phyloP scores from a whole-genome alignment of 1,140 invertebrate species.

The Oscheius sp. region DNA sequence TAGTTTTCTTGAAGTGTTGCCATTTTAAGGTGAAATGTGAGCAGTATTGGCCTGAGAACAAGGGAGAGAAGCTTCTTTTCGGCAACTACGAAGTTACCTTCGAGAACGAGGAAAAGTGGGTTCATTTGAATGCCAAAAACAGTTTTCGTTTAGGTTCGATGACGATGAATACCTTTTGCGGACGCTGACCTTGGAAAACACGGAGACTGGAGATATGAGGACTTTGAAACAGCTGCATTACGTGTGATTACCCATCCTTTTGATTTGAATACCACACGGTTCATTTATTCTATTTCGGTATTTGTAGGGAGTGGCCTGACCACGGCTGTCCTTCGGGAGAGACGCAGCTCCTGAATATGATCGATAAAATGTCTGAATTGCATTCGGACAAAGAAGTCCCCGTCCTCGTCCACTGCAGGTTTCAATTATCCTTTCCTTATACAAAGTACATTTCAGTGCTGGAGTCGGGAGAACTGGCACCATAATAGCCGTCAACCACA shows the following conservation, averaged over 20 bases:
- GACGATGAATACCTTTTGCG: slow-evolving; percentile 22
- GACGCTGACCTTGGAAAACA: slow-evolving; percentile 14
- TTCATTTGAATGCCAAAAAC: background rate
- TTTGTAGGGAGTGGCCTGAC: slow-evolving; percentile 37
- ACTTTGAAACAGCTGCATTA: slow-evolving; percentile 35
- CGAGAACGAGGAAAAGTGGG: slow-evolving; percentile 18
- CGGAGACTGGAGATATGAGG: slow-evolving; percentile 12
- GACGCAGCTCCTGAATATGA: slow-evolving; percentile 36
- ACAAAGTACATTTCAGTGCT: slow-evolving; percentile 62
- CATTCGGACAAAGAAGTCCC: background rate
- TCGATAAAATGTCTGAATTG: slow-evolving; percentile 21
- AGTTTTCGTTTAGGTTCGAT: slow-evolving; percentile 13
- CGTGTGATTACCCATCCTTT: background rate
- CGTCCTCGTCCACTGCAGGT: slow-evolving; percentile 37
- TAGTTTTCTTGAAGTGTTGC: background rate
- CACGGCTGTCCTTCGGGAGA: slow-evolving; percentile 34
- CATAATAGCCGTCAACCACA: slow-evolving; percentile 71
- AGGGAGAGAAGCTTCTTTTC: slow-evolving; percentile 15
- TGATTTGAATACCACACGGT: too few relatives aligned
- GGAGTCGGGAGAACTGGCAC: slow-evolving; percentile 73
- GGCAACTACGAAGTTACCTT: slow-evolving; percentile 32
- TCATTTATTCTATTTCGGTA: slow-evolving; percentile 2
- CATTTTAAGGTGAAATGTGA: slow-evolving; percentile 37
- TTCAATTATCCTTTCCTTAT: slow-evolving; percentile 6
- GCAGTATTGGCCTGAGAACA: slow-evolving; percentile 32